These are phyloP conservation scores for Prietella phreatophila DNA, from an alignment of 2,113 vertebrate genomes.

Conservation along the genomic window DNA sequence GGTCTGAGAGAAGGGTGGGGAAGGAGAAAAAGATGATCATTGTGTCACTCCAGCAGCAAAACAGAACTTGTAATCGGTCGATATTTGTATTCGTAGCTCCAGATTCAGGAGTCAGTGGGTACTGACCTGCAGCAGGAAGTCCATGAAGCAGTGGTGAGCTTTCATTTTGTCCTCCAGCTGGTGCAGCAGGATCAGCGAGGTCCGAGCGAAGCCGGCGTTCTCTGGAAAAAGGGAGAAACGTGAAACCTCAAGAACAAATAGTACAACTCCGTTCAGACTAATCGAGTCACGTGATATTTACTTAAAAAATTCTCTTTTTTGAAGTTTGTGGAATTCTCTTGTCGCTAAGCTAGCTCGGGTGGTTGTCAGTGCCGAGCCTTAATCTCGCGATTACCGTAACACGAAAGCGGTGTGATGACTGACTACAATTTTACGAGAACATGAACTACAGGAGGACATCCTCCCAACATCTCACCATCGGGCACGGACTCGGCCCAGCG, in stretches of 20 bases:
- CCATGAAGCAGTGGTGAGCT: slow-evolving; percentile 90
- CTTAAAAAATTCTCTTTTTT: too few species aligned
- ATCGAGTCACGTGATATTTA: background rate
- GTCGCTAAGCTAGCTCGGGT: background rate
- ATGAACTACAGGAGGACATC: background rate
- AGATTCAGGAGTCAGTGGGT: background rate
- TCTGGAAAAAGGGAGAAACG: slow-evolving; percentile 66
- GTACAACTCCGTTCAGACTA: too few species aligned
- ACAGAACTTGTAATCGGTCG: too few species aligned
- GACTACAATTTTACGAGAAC: background rate
- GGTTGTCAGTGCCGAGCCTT: background rate
- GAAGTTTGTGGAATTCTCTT: too few species aligned
- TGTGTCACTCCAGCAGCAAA: background rate
- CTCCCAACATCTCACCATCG: slow-evolving; percentile 72
- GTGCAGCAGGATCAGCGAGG: slow-evolving; percentile 93
- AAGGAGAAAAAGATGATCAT: too few species aligned
- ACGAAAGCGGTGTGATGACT: background rate
- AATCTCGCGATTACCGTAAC: background rate
- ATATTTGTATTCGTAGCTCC: background rate
- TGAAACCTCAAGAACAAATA: too few species aligned
- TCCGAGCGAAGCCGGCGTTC: slow-evolving; percentile 84
- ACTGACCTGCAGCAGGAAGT: slow-evolving; percentile 89
- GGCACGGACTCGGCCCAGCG: slow-evolving; percentile 96
- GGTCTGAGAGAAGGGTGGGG: slow-evolving; percentile 68
- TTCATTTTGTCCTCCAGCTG: slow-evolving; percentile 98